Percentiles rank a stretch among this genome's conserved stretches.
Conservation (phyloP, 2,797 vertebrate genomes). For the Sebastolobus altivelis region DNA sequence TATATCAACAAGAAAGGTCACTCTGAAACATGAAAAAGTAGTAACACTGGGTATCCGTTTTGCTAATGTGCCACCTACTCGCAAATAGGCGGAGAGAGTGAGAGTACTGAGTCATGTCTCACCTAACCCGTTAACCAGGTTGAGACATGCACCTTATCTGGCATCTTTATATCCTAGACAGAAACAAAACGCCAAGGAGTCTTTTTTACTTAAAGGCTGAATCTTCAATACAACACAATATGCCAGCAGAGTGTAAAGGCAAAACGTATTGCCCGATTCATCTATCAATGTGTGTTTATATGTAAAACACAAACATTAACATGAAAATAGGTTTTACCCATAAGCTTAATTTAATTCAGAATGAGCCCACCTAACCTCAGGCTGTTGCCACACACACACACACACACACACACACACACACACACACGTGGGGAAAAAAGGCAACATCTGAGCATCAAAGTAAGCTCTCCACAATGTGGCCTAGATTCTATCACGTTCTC, state of each 20-base stretch:
- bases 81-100: not conserved
- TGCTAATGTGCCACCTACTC: constrained; percentile 10
- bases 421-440: not conserved
- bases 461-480: constrained; percentile 59
- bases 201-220: constrained; percentile 14
- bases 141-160: constrained; percentile 54
- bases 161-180: constrained; percentile 17
- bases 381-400: constrained; percentile 48
- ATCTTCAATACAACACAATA: constrained; percentile 11
- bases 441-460: constrained; percentile 62
- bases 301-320: constrained; percentile 53
- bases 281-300: constrained; percentile 29
- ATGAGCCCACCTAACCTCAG: constrained; percentile 50
- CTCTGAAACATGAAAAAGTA: not conserved
- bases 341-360: constrained; percentile 55
- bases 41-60: not conserved
- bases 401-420: not conserved
- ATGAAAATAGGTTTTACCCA: constrained; percentile 48
- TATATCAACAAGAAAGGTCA: not conserved
- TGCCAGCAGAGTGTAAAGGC: constrained; percentile 15
- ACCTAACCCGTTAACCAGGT: constrained; percentile 41
- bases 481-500: constrained; percentile 67
- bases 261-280: constrained; percentile 16
- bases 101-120: constrained; percentile 31
- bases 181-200: not conserved